Base-by-base conservation (phyloP, 2,797 vertebrate genomes). In the Pangasius sanitwongsei region DNA sequence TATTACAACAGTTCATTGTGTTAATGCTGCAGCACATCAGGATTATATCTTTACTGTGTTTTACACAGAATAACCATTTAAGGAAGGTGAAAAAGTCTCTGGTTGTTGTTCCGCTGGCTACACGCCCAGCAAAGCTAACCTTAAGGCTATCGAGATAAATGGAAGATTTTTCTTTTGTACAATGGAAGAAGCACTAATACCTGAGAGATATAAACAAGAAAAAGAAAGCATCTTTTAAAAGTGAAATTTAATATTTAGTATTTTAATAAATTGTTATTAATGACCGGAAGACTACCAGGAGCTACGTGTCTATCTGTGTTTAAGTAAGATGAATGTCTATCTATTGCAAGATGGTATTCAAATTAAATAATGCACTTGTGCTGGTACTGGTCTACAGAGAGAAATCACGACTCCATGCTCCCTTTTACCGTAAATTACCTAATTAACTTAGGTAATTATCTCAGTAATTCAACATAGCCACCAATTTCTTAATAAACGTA, bases 381-480 rank as follows among this genome's bases (percentile, higher is more conserved):
- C 25, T 44, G 34, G 69, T 41, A 48, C 72, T 34, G 41, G 37
- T 69, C 63, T 81, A 7, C 53, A 72, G 74, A 82, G 55, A 25
- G 55, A 72, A 50, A 63, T n/a, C 63, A 55, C 37, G 8, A 53
- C 41, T 28, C 16, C 31, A 65, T 59, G 28, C n/a, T 34, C 55
- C 57, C 50, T 77, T 88, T 65, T 57, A 72, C 31, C 37, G 15
- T 72, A 82, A 28, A 69, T 44, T 57, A 57, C 5, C 41, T 28
- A 63, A 88, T 85, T 77, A 41, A 65, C 59, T 77, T 77, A 20
- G 57, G 3, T 70, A 83, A 86, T 89, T 86, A 61, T 57, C 2
- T 50, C 72, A 23, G 5, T 37, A 53, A 31, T 25, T 81, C 16
- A 81, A 37, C 53, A 59, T 13, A 59, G 34, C 53, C 31, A 59